Evolutionary conservation across 1,140 invertebrate species (phyloP).

Genomic region (Drosophila serrata): DNA sequence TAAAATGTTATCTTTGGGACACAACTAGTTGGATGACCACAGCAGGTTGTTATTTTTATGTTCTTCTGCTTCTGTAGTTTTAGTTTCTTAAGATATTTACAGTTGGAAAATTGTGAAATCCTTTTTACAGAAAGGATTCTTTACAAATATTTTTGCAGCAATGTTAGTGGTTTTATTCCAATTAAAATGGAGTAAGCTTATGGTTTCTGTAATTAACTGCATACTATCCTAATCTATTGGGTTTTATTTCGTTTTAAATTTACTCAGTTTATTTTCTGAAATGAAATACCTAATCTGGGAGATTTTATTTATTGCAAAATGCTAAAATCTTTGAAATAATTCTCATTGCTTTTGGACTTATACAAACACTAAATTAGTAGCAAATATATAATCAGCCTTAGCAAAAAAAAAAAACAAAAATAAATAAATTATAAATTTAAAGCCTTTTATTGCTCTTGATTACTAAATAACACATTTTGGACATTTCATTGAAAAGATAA

Average conservation of each 20-base stretch:
- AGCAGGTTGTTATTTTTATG: not conserved
- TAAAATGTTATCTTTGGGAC: constrained; percentile 35
- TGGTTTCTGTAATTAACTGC: too few species aligned
- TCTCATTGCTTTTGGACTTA: too few species aligned
- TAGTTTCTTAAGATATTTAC: not conserved
- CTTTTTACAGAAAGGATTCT: not conserved
- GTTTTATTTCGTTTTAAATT: not conserved
- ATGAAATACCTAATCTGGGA: not conserved
- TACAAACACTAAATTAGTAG: too few species aligned
- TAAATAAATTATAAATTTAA: not conserved
- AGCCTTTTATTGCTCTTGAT: not conserved
- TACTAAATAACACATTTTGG: not conserved
- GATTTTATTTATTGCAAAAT: not conserved
- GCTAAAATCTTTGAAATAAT: too few species aligned
- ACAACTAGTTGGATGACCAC: not conserved
- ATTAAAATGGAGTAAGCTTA: not conserved
- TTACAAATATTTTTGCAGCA: not conserved
- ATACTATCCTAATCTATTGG: fast-evolving
- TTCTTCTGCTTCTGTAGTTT: not conserved
- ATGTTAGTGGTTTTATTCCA: not conserved
- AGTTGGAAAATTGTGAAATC: not conserved
- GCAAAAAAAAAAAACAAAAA: too few species aligned
- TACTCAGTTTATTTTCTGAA: not conserved
- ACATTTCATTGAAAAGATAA: not conserved
- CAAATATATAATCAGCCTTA: too few species aligned